A percentile compares a stretch with the other conserved stretches of the same genome.
Evolutionary conservation across 2,888 invertebrate species (phyloP).

Genomic region (Baccha elongata): DNA sequence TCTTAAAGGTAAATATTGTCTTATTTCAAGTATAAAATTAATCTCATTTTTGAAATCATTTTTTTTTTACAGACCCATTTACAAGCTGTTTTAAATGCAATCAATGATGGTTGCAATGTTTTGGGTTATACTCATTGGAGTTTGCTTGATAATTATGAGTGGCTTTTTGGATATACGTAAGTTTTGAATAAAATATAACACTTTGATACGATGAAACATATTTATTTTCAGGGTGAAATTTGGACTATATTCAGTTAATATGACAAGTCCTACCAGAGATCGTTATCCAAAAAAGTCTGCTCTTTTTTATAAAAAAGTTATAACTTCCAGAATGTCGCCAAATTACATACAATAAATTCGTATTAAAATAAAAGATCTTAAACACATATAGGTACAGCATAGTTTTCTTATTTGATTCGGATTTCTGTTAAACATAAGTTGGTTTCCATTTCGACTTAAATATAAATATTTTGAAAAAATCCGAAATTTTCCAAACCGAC

Average conservation of each 20-base stretch:
- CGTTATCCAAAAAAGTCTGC: constrained; percentile 87
- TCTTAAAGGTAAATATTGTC: constrained; percentile 75
- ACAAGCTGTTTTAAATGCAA: constrained; percentile 76
- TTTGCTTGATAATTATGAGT: constrained; percentile 79
- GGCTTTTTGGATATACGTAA: constrained; percentile 78
- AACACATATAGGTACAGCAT: too few species aligned
- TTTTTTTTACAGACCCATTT: constrained; percentile 78
- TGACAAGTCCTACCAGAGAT: constrained; percentile 84
- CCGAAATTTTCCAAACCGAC: too few species aligned
- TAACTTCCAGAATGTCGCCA: constrained; percentile 75
- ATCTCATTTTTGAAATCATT: background rate
- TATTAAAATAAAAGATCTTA: too few species aligned
- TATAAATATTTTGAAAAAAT: too few species aligned
- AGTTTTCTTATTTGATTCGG: too few species aligned
- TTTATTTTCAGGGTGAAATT: constrained; percentile 85
- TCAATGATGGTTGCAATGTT: constrained; percentile 78
- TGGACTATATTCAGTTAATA: constrained; percentile 88
- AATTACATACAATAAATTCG: background rate
- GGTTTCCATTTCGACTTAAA: too few species aligned
- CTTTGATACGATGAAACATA: constrained; percentile 34
- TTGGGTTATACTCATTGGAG: constrained; percentile 78
- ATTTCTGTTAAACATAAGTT: too few species aligned
- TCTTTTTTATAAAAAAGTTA: constrained; percentile 84
- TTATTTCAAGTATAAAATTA: too few species aligned
- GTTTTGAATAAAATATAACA: constrained; percentile 35